These are phyloP conservation scores for Psittacula cyanocephala DNA, from an alignment of 2,113 vertebrate genomes.

Conservation along the genomic window DNA sequence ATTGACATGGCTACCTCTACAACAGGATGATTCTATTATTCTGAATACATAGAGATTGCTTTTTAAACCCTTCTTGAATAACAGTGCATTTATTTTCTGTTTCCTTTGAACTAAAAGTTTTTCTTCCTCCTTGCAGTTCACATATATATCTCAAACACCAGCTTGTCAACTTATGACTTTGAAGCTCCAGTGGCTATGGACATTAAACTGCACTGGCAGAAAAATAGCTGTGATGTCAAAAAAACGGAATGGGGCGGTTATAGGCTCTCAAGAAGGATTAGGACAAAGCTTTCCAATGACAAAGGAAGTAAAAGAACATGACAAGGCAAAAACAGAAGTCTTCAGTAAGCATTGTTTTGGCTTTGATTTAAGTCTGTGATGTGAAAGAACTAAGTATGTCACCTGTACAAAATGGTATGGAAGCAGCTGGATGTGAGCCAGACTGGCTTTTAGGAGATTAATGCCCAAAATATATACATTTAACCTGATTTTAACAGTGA, in stretches of 20 bases:
- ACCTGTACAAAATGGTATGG: background rate
- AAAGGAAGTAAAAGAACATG: slow-evolving; percentile 29
- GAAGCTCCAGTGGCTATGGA: background rate
- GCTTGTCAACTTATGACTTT: slow-evolving; percentile 9
- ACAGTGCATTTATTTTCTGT: background rate
- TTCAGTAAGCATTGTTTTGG: background rate
- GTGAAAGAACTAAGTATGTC: background rate
- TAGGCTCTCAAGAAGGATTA: slow-evolving; percentile 12
- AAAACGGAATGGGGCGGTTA: background rate
- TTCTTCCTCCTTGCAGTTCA: background rate
- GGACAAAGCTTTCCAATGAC: background rate
- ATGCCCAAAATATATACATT: background rate
- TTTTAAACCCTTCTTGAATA: slow-evolving; percentile 5
- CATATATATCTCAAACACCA: background rate
- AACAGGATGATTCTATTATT: slow-evolving; percentile 11
- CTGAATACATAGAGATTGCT: background rate
- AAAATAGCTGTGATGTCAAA: slow-evolving; percentile 34
- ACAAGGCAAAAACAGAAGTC: slow-evolving; percentile 12
- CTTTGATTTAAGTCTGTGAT: slow-evolving; percentile 24
- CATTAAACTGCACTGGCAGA: slow-evolving; percentile 24
- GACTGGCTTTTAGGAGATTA: background rate
- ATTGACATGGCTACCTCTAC: background rate
- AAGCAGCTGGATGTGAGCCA: background rate
- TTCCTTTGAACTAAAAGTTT: slow-evolving; percentile 22
- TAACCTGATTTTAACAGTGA: background rate